These are phyloP conservation scores for Fistularia commersonii DNA, from an alignment of 2,797 vertebrate species.

Conservation along the genomic window DNA sequence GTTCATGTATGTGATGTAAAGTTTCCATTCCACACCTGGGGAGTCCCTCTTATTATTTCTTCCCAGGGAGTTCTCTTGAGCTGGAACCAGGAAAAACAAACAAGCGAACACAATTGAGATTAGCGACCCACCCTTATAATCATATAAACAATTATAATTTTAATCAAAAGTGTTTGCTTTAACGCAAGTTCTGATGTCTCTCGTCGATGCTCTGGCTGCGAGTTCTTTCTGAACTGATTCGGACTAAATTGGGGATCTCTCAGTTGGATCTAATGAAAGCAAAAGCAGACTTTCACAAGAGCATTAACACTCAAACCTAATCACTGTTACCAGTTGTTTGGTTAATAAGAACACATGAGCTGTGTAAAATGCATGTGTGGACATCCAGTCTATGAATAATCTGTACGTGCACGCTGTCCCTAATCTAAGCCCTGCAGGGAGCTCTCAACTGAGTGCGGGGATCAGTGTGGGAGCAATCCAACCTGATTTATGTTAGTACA, in stretches of 20 bases:
- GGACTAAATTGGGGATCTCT: too few relatives aligned
- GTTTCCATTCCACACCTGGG: slow-evolving; percentile 22
- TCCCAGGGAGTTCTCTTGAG: background rate
- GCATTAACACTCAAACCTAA: background rate
- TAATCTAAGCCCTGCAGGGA: slow-evolving; percentile 32
- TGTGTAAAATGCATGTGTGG: slow-evolving; percentile 15
- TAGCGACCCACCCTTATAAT: too few relatives aligned
- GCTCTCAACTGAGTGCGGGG: slow-evolving; percentile 15
- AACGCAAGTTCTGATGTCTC: too few relatives aligned
- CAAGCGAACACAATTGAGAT: too few relatives aligned
- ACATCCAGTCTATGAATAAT: slow-evolving; percentile 13
- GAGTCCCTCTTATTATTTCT: slow-evolving; percentile 19
- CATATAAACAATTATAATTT: too few relatives aligned
- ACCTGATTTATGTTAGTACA: slow-evolving; percentile 8
- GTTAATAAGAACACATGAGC: background rate
- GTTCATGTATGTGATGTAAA: slow-evolving; percentile 22
- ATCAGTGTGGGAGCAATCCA: too few relatives aligned
- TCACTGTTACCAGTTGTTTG: background rate
- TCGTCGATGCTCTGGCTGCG: too few relatives aligned
- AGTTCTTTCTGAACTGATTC: too few relatives aligned
- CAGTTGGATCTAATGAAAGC: too few relatives aligned
- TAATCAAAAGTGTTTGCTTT: background rate
- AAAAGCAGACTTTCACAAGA: background rate
- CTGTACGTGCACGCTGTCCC: slow-evolving; percentile 17
- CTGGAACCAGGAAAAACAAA: too few relatives aligned